Conservation (phyloP, 1,140 invertebrate species). For the Heliconius melpomene region DNA sequence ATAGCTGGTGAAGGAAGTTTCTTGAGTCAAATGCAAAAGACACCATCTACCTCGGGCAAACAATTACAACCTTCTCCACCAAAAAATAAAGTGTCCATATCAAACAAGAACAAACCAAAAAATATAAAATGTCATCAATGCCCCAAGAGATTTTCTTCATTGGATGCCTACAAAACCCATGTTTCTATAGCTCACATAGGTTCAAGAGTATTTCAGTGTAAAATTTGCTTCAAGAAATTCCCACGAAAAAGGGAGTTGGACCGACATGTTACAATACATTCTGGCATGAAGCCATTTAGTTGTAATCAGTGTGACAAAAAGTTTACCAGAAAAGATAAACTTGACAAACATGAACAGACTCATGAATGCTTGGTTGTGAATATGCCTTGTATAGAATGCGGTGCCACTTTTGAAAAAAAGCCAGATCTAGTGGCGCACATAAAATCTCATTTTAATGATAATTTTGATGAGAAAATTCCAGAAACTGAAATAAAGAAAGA, state of each 20-base stretch:
- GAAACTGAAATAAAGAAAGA: conserved; percentile 70
- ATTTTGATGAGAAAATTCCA: conserved; percentile 68
- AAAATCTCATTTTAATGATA: conserved; percentile 80
- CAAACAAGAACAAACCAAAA: conserved; percentile 69
- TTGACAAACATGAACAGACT: conserved; percentile 84
- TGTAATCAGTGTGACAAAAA: conserved; percentile 84
- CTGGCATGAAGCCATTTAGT: conserved; percentile 83
- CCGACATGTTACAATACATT: conserved; percentile 83
- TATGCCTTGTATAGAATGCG: conserved; percentile 82
- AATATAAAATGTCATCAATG: conserved; percentile 80
- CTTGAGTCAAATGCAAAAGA: conserved; percentile 67
- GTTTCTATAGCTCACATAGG: conserved; percentile 75
- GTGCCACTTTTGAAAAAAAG: conserved; percentile 81
- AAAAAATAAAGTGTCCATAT: conserved; percentile 55
- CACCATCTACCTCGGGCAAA: conserved; percentile 55
- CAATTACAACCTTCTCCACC: conserved; percentile 54
- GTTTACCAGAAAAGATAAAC: conserved; percentile 85
- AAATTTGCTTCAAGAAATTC: conserved; percentile 84
- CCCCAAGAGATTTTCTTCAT: conserved; percentile 79
- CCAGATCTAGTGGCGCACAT: conserved; percentile 81
- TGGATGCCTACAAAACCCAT: conserved; percentile 77
- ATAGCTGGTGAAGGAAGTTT: conserved; percentile 80
- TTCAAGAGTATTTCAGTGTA: conserved; percentile 79
- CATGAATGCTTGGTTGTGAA: conserved; percentile 81
- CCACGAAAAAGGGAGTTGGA: conserved; percentile 84